A percentile compares a stretch with the other conserved stretches of the same genome.
phyloP scores from a whole-genome alignment of 1,140 invertebrate genomes.

The Drosophila lacteicornis region DNA sequence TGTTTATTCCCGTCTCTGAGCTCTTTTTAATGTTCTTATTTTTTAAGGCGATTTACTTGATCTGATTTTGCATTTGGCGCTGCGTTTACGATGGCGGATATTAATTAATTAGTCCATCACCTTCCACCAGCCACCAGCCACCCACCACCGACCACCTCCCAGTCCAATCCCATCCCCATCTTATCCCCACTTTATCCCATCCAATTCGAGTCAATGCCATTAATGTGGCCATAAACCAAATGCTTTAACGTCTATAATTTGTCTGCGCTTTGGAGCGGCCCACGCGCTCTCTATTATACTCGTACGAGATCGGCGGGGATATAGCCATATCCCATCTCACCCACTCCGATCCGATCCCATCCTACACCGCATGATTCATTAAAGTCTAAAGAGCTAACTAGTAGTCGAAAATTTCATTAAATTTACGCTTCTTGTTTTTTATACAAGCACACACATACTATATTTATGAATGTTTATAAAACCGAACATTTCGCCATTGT shows the following conservation, averaged over 20 bases:
- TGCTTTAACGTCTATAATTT: slow-evolving; percentile 52
- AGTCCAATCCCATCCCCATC: background rate
- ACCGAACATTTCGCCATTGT: slow-evolving; percentile 21
- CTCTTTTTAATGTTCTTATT: slow-evolving; percentile 58
- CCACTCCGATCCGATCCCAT: slow-evolving; percentile 1
- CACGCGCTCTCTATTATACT: slow-evolving; percentile 27
- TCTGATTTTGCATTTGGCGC: slow-evolving; percentile 53
- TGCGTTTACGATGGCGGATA: slow-evolving; percentile 66
- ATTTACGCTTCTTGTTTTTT: slow-evolving; percentile 51
- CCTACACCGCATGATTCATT: slow-evolving; percentile 67
- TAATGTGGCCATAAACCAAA: slow-evolving; percentile 59
- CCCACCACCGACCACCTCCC: background rate
- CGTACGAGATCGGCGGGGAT: background rate
- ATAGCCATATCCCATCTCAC: slow-evolving; percentile 1
- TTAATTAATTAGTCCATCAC: slow-evolving; percentile 51
- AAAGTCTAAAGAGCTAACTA: slow-evolving; percentile 77
- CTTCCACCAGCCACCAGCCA: background rate
- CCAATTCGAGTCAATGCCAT: slow-evolving; percentile 44
- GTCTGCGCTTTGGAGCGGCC: slow-evolving; percentile 33
- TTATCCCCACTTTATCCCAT: background rate
- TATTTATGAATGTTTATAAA: slow-evolving; percentile 54
- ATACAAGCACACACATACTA: slow-evolving; percentile 1
- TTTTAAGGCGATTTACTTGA: slow-evolving; percentile 67
- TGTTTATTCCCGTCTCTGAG: slow-evolving; percentile 56
- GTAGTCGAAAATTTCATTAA: slow-evolving; percentile 73